Evolutionary conservation across 2,888 invertebrate species (phyloP), one percentile per base, ranked within the genome.

Genomic region (Epiblema foenella): DNA sequence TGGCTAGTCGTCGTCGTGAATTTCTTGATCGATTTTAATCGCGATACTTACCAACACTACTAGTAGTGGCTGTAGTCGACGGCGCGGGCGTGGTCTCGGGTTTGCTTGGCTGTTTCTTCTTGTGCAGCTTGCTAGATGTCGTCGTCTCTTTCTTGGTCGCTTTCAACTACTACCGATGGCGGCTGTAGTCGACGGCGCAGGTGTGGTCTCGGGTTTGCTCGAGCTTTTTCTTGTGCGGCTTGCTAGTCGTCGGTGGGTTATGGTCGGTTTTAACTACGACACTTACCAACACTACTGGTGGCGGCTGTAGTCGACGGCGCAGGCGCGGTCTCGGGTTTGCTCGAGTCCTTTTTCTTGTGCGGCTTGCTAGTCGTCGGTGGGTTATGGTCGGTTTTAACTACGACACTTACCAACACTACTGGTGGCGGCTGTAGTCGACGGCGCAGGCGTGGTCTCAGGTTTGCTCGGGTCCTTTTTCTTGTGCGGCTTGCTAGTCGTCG

Each of bases 141-240:
- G 93, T 94, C 8, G 94, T 91, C 76, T 93, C 93, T 72, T 97
- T 93, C 94, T 96, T 89, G 87, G 96, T 94, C 72, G 92, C 95
- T 85, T 94, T 96, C 58, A 24, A 24, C 4, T 83, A 76, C 81
- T 85, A 73, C 79, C 87, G 5, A 90, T 89, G 49, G 93, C 90
- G 2, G 92, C 87, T 0, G 93, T 90, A 0, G 89, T 89, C 52
- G 82, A 78, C 1, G 90, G 76, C 11, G 84, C 60, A 39, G 84
- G 75, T 73, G 91, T 81, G 68, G 89, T 76, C 70, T 93, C 88
- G 24, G 90, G 87, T 79, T 89, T 89, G 63, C 83, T 82, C 2
- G 93, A 91, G 68, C 65, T 92, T 93, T 76, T 92, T 89, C 79
- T 91, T 93, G 74, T 93, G 90, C 0, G 94, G 93, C 75, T 94